phyloP scores from a whole-genome alignment of 2,888 invertebrate genomes.

The Ariolimax columbianus region DNA sequence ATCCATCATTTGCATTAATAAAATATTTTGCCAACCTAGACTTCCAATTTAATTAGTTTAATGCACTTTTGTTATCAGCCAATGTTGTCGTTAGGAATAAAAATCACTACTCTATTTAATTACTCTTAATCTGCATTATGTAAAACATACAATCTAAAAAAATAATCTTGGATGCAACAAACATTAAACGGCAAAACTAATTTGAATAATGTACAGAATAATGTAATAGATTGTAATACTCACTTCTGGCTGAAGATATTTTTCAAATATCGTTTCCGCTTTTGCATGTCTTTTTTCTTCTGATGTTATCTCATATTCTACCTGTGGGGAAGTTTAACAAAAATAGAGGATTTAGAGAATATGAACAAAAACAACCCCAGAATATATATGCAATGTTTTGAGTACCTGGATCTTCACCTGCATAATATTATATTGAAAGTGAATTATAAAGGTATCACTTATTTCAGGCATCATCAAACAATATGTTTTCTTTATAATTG shows the following conservation, averaged over 20 bases:
- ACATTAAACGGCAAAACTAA: neutral
- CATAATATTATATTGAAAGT: too few species aligned
- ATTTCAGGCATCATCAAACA: too few species aligned
- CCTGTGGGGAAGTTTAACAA: conserved; percentile 76
- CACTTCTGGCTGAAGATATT: conserved; percentile 80
- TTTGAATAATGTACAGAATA: conserved; percentile 44
- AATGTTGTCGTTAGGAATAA: too few species aligned
- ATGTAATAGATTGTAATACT: conserved; percentile 59
- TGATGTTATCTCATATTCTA: conserved; percentile 94
- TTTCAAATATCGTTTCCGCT: conserved; percentile 84
- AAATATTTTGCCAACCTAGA: too few species aligned
- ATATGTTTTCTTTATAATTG: too few species aligned
- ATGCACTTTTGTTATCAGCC: too few species aligned
- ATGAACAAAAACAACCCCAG: too few species aligned
- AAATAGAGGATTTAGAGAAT: neutral
- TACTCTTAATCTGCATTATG: neutral
- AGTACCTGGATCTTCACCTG: too few species aligned
- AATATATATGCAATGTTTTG: too few species aligned
- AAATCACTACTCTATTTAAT: neutral
- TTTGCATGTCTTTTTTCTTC: conserved; percentile 91
- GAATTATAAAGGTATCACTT: too few species aligned
- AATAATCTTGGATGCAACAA: neutral
- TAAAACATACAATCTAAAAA: neutral
- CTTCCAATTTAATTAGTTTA: too few species aligned
- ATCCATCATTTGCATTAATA: too few species aligned